Percentiles rank a stretch among this genome's conserved stretches.
Evolutionary conservation across 2,888 invertebrate genomes (phyloP).

Genomic region (Stenodera caucasica): DNA sequence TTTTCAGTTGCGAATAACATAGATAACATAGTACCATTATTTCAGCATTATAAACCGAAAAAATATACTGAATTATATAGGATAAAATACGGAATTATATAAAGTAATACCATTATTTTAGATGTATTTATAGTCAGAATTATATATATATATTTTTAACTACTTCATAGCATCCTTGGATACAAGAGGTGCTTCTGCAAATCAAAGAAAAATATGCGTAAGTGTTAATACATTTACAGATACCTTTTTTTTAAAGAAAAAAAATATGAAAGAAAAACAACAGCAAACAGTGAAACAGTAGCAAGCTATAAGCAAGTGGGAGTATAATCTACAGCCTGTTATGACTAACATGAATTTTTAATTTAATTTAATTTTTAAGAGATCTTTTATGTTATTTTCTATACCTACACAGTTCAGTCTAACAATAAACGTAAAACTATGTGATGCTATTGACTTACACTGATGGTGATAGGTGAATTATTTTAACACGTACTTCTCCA

Average conservation of each 20-base stretch:
- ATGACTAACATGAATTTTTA: slow-evolving; percentile 27
- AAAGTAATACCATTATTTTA: slow-evolving; percentile 1
- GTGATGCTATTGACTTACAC: slow-evolving; percentile 41
- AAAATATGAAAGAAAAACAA: slow-evolving; percentile 24
- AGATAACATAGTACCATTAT: slow-evolving; percentile 7
- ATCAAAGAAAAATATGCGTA: slow-evolving; percentile 43
- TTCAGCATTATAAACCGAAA: slow-evolving; percentile 4
- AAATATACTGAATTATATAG: slow-evolving; percentile 1
- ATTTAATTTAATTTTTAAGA: slow-evolving; percentile 17
- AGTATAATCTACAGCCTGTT: slow-evolving; percentile 26
- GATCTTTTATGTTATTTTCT: slow-evolving; percentile 32
- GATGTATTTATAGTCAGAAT: slow-evolving; percentile 2
- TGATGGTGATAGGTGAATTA: slow-evolving; percentile 32
- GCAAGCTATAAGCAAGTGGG: slow-evolving; percentile 32
- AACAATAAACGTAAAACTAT: slow-evolving; percentile 43
- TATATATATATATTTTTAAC: not conserved
- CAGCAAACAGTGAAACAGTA: slow-evolving; percentile 32
- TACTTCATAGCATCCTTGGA: slow-evolving; percentile 47
- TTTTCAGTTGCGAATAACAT: slow-evolving; percentile 7
- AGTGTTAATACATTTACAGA: slow-evolving; percentile 18
- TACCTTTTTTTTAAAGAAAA: not conserved
- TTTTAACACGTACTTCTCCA: slow-evolving; percentile 23
- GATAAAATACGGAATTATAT: not conserved
- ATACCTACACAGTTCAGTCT: slow-evolving; percentile 42
- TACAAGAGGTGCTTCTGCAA: slow-evolving; percentile 52